Conservation (phyloP, 1,140 invertebrate genomes). For the Dryas iulia region DNA sequence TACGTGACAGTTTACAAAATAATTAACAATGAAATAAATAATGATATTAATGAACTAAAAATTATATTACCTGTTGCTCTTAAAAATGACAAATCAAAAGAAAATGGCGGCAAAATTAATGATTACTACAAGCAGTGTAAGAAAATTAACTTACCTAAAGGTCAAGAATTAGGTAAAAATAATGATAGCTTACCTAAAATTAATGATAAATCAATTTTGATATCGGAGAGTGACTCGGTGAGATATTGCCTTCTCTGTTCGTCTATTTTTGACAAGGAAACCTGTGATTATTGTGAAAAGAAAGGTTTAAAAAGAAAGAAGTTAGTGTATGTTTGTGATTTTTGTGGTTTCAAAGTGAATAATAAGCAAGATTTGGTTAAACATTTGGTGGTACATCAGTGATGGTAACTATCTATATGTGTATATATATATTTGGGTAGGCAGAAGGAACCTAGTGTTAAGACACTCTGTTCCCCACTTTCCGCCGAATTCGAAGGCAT, state of each 20-base stretch:
- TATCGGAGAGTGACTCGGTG: slow-evolving; percentile 34
- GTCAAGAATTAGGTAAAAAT: background rate
- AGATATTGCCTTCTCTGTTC: slow-evolving; percentile 54
- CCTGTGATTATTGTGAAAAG: slow-evolving; percentile 39
- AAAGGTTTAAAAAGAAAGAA: slow-evolving; percentile 4
- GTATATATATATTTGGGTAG: too few relatives aligned
- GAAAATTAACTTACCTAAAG: background rate
- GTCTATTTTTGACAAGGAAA: slow-evolving; percentile 42
- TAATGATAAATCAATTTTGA: slow-evolving; percentile 33
- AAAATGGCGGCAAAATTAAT: slow-evolving; percentile 18
- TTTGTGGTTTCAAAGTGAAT: background rate
- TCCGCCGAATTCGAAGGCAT: too few relatives aligned
- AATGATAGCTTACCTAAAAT: background rate
- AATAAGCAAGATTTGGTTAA: slow-evolving; percentile 1
- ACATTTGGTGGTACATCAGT: background rate
- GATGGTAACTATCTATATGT: background rate
- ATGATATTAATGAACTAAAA: slow-evolving; percentile 16
- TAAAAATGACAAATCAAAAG: background rate
- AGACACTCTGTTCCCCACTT: too few relatives aligned
- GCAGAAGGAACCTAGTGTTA: too few relatives aligned
- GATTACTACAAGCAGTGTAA: slow-evolving; percentile 31
- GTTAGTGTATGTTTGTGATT: slow-evolving; percentile 1
- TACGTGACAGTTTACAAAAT: slow-evolving; percentile 52
- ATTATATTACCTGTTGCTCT: background rate
- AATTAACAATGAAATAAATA: slow-evolving; percentile 31